phyloP scores from a whole-genome alignment of 1,140 invertebrate genomes.

The Aphelenchoides avenae region DNA sequence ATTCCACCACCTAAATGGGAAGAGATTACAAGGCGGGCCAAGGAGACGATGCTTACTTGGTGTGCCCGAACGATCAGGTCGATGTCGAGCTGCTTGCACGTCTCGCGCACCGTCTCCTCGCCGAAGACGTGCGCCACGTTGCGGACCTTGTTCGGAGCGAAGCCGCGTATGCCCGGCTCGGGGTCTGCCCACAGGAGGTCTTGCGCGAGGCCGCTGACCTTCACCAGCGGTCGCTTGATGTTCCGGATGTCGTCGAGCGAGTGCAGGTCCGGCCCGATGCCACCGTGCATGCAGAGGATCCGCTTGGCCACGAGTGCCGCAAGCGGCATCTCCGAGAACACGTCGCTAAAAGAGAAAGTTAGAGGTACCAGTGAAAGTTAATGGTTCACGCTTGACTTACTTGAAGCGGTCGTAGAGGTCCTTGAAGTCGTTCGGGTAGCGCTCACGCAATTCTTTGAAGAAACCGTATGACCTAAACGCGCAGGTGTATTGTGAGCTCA shows the following conservation, averaged over 20 bases:
- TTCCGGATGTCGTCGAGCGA: conserved; percentile 61
- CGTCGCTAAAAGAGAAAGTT: conserved; percentile 51
- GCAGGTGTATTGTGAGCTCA: no score
- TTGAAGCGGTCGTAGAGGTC: no score
- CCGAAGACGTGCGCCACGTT: conserved; percentile 44
- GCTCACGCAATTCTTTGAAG: no score
- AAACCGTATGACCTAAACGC: no score
- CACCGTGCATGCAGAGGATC: conserved; percentile 65
- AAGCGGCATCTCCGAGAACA: conserved; percentile 46
- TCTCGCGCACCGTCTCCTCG: conserved; percentile 40
- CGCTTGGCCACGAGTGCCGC: conserved; percentile 39
- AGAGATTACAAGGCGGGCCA: neutral
- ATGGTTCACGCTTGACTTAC: no score
- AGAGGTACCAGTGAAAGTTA: no score
- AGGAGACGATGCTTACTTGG: conserved; percentile 2
- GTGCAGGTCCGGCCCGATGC: conserved; percentile 71
- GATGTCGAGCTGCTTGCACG: conserved; percentile 40
- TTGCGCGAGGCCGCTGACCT: conserved; percentile 23
- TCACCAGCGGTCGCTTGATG: conserved; percentile 36
- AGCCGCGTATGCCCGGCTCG: conserved; percentile 40
- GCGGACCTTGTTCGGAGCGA: conserved; percentile 69
- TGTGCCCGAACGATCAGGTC: conserved; percentile 49
- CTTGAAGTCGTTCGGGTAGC: no score
- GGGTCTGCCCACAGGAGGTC: conserved; percentile 61
- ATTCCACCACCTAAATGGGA: conserved; percentile 63